Percentiles rank a stretch among this genome's conserved stretches.
Evolutionary conservation across 2,797 vertebrate species (phyloP).

Genomic region (Chloroceryle inda): DNA sequence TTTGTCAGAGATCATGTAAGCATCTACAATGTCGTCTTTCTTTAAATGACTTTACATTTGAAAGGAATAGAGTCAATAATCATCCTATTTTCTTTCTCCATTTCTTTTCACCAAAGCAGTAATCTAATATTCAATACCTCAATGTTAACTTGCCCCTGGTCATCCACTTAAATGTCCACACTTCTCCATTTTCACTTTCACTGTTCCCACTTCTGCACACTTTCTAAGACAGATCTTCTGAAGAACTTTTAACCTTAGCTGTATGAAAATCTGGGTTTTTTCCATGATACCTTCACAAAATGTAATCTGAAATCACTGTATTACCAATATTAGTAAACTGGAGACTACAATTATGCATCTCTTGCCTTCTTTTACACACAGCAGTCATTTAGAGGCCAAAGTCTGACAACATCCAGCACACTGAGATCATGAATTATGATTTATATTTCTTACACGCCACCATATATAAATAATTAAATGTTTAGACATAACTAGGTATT

Average conservation of each 20-base stretch:
- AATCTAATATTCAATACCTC: neutral
- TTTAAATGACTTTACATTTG: neutral
- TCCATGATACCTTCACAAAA: neutral
- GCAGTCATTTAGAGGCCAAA: neutral
- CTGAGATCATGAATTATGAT: neutral
- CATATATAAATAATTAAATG: neutral
- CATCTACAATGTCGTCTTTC: neutral
- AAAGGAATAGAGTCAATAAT: neutral
- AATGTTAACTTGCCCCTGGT: neutral
- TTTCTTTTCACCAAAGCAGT: neutral
- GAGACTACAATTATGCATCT: neutral
- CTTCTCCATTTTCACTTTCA: neutral
- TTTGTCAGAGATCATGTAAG: neutral
- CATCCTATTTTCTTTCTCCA: neutral
- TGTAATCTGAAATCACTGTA: neutral
- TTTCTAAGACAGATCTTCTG: neutral
- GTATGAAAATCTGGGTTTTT: neutral
- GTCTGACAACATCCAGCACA: neutral
- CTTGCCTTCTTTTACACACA: neutral
- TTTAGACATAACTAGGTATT: neutral
- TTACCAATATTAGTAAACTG: neutral
- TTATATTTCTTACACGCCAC: rapidly evolving
- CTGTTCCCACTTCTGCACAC: neutral
- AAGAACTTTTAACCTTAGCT: neutral
- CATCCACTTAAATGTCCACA: neutral